Base-by-base conservation (phyloP, 2,113 vertebrate genomes). In the Sinocyclocheilus anshuiensis region DNA sequence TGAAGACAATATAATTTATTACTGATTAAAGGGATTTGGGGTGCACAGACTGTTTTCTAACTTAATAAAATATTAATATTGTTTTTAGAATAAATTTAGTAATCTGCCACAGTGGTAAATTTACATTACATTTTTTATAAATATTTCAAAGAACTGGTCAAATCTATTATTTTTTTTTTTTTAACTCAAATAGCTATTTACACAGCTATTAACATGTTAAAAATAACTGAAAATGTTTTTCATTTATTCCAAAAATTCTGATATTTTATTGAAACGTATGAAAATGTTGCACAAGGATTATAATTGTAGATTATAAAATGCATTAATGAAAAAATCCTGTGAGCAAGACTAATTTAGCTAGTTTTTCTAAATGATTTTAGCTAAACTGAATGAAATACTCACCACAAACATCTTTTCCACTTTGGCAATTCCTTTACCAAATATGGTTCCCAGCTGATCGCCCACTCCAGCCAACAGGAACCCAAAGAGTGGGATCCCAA, bases 401-500 rank as follows among this genome's bases (percentile, higher is more conserved):
- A 98, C 97, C 95, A 97, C 97, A 91, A 99, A 98, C 20, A 97
- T 98, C 86, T 98, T 97, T 93, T 99, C 98, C 77, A 99, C 97
- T 96, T 94, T 98, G 90, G 97, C 96, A 42, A 99, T 99, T 92
- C 97, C 97, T 93, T 99, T 99, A 85, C 97, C 98, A 89, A 99
- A 99, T 90, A 99, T 98, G 72, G 98, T 99, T 71, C 98, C 98
- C 85, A 99, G 91, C 89, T 99, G 98, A 91, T 99, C 98, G 79
- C 98, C 98, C 78, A 99, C 98, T 85, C 98, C 98, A 83, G 98
- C 98, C 95, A 99, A 91, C 22, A 99, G 92, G 94, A 99, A 99
- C 63, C 98, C 98, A 91, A 99, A 99, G 2, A 99, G 95, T n/a
- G 98, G 98, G 89, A 99, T 99, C 92, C 98, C 98, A 90, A 99